These are phyloP conservation scores for Teinopalpus imperialis DNA, from an alignment of 2,888 invertebrate species.

Conservation along the genomic window DNA sequence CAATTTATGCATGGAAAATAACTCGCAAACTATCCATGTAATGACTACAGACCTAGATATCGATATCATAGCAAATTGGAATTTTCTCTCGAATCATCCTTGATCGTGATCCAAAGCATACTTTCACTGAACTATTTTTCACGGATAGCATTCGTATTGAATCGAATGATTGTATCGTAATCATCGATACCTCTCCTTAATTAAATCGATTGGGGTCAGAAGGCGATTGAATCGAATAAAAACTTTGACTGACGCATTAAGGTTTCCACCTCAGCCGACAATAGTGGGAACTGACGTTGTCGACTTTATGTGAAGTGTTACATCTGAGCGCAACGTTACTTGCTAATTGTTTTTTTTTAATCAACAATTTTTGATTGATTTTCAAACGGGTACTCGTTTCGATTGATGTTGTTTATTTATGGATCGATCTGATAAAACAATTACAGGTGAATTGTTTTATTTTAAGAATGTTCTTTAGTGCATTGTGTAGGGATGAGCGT, in stretches of 20 bases:
- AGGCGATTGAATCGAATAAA: constrained; percentile 40
- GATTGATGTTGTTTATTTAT: constrained; percentile 5
- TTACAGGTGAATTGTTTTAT: not conserved
- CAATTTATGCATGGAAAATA: constrained; percentile 11
- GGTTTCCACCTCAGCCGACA: constrained; percentile 36
- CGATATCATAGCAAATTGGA: constrained; percentile 7
- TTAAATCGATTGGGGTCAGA: constrained; percentile 46
- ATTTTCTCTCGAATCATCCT: constrained; percentile 29
- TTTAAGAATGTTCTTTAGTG: no score
- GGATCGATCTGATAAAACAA: constrained; percentile 3
- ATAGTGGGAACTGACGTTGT: constrained; percentile 38
- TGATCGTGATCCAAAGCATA: constrained; percentile 19
- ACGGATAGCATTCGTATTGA: constrained; percentile 14
- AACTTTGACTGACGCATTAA: constrained; percentile 46
- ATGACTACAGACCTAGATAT: constrained; percentile 22
- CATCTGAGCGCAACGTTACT: constrained; percentile 13
- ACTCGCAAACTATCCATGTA: not conserved
- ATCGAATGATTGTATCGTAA: constrained; percentile 30
- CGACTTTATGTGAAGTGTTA: constrained; percentile 25
- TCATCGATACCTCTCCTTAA: constrained; percentile 39
- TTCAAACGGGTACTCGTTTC: constrained; percentile 4
- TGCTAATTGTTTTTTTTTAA: constrained; percentile 18
- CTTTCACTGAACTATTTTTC: constrained; percentile 28
- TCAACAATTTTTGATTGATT: constrained; percentile 6
- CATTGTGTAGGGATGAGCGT: no score